Evolutionary conservation across 2,113 vertebrate species (phyloP), one percentile per base, ranked within the genome.

Genomic region (Rhabdomys dilectus): DNA sequence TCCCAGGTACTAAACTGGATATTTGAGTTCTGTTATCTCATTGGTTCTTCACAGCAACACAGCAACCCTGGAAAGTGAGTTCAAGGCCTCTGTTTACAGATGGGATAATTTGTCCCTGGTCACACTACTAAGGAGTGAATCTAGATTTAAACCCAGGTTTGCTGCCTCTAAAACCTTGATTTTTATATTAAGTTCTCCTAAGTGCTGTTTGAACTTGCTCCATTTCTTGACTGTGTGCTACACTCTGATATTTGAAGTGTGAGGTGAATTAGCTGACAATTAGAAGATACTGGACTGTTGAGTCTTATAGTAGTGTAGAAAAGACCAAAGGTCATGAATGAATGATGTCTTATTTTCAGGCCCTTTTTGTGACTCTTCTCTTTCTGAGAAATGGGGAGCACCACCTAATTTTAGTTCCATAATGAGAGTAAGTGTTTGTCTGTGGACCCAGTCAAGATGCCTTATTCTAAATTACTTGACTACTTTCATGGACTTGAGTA

Each of bases 391-490:
- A 75, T 2, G 58, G 51, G 75, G 80, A 91, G 31, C 10, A 45
- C 4, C 22, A 42, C 58, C 64, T 96, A 9, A 70, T 95, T 97
- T 91, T 86, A 76, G 26, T 93, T 95, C 94, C 86, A 10, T 96
- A 62, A 70, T 56, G 53, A 88, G 53, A 91, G 15, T 56, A 91
- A 92, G 16, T 92, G 70, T 60, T 96, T 91, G 31, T 92, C 34
- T 72, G 31, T 48, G 45, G 76, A 24, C 87, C 7, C 6, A 91
- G 36, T 72, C 60, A 64, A 36, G n/a, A 31, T 86, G 42, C 56
- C 94, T 93, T 94, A 15, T 66, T 77, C n/a, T 88, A 89, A 93
- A 90, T 68, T 5, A 58, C 68, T 29, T 70, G 75, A 93, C 39
- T 81, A n/a, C 16, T 42, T 26, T 82, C 19, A 68, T 31, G 92